A percentile compares a stretch with the other conserved stretches of the same genome.
Conservation (phyloP, 2,797 vertebrate species). For the Pachyuromys duprasi region DNA sequence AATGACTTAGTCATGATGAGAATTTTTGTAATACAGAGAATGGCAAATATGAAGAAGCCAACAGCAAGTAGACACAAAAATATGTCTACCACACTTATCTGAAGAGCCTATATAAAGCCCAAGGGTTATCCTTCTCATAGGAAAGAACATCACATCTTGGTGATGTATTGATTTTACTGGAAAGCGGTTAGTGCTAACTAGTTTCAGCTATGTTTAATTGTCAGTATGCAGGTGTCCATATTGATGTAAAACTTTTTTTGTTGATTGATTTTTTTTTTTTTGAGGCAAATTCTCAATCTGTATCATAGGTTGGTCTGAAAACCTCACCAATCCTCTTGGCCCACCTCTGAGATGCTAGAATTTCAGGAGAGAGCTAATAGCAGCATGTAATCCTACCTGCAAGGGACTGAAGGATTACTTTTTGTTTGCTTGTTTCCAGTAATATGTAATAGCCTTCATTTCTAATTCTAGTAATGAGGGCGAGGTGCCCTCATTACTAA, state of each 20-base stretch:
- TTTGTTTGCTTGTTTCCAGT: not conserved
- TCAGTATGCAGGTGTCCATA: not conserved
- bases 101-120: not conserved
- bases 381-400: not conserved
- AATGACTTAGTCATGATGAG: not conserved
- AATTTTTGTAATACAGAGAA: slow-evolving; percentile 28
- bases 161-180: not conserved
- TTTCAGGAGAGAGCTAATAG: not conserved
- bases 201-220: not conserved
- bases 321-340: not conserved
- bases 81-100: not conserved
- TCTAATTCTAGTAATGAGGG: not conserved
- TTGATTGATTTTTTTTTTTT: not conserved
- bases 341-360: not conserved
- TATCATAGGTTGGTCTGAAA: not conserved
- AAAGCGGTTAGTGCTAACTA: not conserved
- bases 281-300: not conserved
- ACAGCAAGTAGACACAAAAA: not conserved
- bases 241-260: not conserved
- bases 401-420: not conserved
- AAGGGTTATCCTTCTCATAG: not conserved
- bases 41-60: slow-evolving; percentile 12
- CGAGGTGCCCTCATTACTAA: not conserved
- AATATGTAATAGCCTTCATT: not conserved
- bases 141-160: not conserved